Percentiles rank a stretch among this genome's conserved stretches.
Evolutionary conservation across 2,113 vertebrate genomes (phyloP).

Genomic region (Hirundichthys speculiger): DNA sequence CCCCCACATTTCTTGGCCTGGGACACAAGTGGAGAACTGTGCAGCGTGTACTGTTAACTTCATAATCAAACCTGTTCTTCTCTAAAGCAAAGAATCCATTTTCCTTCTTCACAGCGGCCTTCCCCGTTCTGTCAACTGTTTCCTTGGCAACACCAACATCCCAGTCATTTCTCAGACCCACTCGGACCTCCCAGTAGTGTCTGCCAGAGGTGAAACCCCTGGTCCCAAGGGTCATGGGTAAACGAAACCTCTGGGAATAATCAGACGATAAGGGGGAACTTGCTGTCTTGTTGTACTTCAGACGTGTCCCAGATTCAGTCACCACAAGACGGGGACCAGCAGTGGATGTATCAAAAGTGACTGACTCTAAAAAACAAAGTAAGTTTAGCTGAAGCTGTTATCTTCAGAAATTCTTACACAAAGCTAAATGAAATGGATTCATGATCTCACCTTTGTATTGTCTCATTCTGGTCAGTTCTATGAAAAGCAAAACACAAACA

Average conservation of each 20-base stretch:
- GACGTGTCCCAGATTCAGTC: neutral
- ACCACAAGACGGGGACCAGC: conserved; percentile 48
- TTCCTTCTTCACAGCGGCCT: neutral
- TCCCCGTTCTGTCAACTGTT: conserved; percentile 51
- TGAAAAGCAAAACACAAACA: neutral
- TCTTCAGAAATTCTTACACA: too few relatives aligned
- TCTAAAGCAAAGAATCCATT: conserved; percentile 56
- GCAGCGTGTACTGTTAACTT: neutral
- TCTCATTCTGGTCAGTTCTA: conserved; percentile 64
- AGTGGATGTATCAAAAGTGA: conserved; percentile 45
- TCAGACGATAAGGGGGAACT: neutral
- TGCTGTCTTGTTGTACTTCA: conserved; percentile 20
- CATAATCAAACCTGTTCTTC: conserved; percentile 15
- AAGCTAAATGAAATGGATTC: neutral
- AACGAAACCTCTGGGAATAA: neutral
- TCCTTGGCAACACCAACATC: conserved; percentile 76
- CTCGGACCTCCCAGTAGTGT: conserved; percentile 73
- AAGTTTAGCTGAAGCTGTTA: neutral
- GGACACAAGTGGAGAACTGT: conserved; percentile 22
- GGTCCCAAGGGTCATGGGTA: conserved; percentile 65
- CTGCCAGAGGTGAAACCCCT: conserved; percentile 69
- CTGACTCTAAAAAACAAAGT: conserved; percentile 27
- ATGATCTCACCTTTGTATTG: conserved; percentile 59
- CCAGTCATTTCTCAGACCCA: conserved; percentile 68
- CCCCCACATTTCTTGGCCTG: conserved; percentile 61